phyloP scores from a whole-genome alignment of 2,113 vertebrate genomes.

The Eulemur macaco region DNA sequence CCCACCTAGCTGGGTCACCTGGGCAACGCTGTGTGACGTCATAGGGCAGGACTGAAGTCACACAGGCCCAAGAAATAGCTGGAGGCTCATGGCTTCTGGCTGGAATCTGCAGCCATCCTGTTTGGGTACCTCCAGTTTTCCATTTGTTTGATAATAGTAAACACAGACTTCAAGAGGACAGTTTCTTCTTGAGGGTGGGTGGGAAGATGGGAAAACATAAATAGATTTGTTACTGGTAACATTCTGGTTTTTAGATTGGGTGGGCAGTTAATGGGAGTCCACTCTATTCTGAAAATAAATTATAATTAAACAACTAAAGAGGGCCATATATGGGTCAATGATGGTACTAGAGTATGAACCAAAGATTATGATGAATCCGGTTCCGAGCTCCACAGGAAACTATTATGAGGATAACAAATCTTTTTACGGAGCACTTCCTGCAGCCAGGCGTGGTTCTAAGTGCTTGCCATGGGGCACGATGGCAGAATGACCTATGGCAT shows the following conservation, averaged over 20 bases:
- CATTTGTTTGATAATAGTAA: slow-evolving; percentile 1
- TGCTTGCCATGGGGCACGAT: background rate
- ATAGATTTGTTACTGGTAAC: background rate
- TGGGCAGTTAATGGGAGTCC: background rate
- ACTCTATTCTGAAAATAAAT: background rate
- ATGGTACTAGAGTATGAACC: background rate
- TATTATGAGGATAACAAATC: background rate
- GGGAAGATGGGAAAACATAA: background rate
- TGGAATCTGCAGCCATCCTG: background rate
- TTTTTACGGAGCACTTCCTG: background rate
- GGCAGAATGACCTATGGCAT: background rate
- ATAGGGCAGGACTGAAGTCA: slow-evolving; percentile 23
- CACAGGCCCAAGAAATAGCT: no score
- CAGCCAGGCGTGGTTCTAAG: background rate
- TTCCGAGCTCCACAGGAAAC: background rate
- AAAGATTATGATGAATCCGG: background rate
- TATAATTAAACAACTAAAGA: background rate
- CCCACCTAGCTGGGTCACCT: background rate
- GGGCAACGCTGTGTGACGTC: slow-evolving; percentile 65
- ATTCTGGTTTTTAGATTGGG: background rate
- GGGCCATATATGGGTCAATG: background rate
- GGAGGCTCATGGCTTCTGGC: no score
- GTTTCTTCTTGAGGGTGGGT: background rate
- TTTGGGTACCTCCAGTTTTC: background rate
- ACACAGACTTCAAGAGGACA: background rate